phyloP scores from a whole-genome alignment of 1,140 invertebrate genomes.

The Manduca sexta region DNA sequence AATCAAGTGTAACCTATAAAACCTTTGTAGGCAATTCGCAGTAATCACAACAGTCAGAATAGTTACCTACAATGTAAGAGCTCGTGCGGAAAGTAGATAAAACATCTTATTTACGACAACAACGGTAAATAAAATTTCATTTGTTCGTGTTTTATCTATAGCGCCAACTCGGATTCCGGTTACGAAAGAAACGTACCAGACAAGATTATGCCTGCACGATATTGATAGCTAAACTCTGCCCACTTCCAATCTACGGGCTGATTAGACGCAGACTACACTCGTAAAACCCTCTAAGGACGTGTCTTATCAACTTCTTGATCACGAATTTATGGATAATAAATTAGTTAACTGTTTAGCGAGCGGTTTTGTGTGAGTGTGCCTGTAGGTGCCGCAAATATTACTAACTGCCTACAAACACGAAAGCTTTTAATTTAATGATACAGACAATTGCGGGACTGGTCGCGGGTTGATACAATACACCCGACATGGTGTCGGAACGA shows the following conservation, averaged over 20 bases:
- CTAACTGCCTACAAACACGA: conserved; percentile 43
- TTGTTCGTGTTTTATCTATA: conserved; percentile 5
- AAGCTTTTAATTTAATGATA: conserved; percentile 49
- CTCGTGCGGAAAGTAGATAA: not conserved
- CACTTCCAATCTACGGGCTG: conserved; percentile 17
- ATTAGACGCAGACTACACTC: conserved; percentile 22
- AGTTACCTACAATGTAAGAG: not conserved
- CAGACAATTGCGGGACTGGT: conserved; percentile 26
- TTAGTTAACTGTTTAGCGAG: conserved; percentile 39
- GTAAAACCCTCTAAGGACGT: conserved; percentile 34
- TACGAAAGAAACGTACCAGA: not conserved
- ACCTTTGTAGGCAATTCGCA: too few species aligned
- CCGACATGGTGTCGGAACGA: conserved; percentile 8
- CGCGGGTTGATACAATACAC: conserved; percentile 19
- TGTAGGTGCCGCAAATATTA: conserved; percentile 39
- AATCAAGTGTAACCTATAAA: too few species aligned
- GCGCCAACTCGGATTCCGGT: not conserved
- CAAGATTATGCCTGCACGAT: not conserved
- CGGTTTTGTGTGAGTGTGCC: conserved; percentile 29
- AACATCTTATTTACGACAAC: not conserved
- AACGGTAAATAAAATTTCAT: conserved; percentile 2
- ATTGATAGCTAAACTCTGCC: not conserved
- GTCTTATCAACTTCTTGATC: conserved; percentile 47
- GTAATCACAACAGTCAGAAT: too few species aligned
- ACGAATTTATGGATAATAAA: conserved; percentile 48